phyloP scores from a whole-genome alignment of 2,113 vertebrate genomes.

The Junco hyemalis region DNA sequence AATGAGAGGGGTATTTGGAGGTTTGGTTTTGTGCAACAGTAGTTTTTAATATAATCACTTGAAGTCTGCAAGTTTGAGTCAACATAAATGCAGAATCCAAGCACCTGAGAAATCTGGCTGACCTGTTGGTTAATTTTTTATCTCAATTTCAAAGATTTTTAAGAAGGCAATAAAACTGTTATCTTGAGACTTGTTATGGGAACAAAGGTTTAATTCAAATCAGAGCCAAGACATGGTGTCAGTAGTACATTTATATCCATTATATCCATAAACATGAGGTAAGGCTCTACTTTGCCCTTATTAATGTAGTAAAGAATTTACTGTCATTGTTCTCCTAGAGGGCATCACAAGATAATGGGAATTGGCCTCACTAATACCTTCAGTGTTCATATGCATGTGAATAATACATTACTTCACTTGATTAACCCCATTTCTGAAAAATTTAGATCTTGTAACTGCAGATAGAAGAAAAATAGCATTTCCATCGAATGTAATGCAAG shows the following conservation, averaged over 20 bases:
- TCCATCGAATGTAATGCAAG: background rate
- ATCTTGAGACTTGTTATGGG: background rate
- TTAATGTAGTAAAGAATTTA: background rate
- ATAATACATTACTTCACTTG: background rate
- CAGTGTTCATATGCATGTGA: background rate
- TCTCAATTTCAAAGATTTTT: background rate
- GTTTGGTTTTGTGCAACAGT: background rate
- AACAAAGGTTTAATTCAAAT: background rate
- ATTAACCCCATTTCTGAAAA: background rate
- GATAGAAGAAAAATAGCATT: background rate
- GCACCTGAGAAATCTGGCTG: background rate
- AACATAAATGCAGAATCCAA: background rate
- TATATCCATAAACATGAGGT: background rate
- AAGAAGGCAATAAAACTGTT: background rate
- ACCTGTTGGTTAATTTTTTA: background rate
- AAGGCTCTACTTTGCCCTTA: background rate
- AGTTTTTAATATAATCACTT: background rate
- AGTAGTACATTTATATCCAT: background rate
- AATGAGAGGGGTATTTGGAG: background rate
- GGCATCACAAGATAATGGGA: background rate
- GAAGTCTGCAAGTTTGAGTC: background rate
- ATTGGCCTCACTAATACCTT: background rate
- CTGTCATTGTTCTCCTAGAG: background rate
- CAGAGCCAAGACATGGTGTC: background rate
- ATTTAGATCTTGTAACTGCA: background rate